Conservation (phyloP, 2,113 vertebrate genomes). For the Monopterus albus region DNA sequence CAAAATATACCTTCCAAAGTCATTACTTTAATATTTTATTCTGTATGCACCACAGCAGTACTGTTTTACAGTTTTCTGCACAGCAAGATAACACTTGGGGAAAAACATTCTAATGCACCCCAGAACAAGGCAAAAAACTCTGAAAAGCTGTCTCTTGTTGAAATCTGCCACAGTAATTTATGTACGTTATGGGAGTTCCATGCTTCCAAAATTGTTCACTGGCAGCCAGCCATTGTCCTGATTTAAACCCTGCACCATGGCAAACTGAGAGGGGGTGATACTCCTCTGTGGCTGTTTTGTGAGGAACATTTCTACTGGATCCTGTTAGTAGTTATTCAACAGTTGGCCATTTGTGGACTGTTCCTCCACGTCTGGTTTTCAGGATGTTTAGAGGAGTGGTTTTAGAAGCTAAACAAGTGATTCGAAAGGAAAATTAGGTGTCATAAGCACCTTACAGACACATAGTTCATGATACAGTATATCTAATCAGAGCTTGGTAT, state of each 20-base stretch:
- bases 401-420: not conserved
- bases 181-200: conserved; percentile 63
- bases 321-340: conserved; percentile 59
- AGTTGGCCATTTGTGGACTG: conserved; percentile 47
- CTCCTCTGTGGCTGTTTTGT: conserved; percentile 34
- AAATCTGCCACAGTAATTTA: conserved; percentile 37
- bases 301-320: conserved; percentile 57
- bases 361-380: conserved; percentile 58
- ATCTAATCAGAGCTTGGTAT: not conserved
- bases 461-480: no score
- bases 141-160: conserved; percentile 21
- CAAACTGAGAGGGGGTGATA: conserved; percentile 26
- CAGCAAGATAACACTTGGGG: conserved; percentile 1
- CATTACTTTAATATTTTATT: not conserved
- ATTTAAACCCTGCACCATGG: conserved; percentile 47
- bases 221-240: conserved; percentile 60
- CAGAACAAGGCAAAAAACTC: conserved; percentile 10
- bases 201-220: conserved; percentile 36
- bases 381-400: conserved; percentile 6
- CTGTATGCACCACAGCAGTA: not conserved
- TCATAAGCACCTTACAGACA: not conserved
- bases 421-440: not conserved
- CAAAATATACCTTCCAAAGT: not conserved
- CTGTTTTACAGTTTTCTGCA: not conserved
- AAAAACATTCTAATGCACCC: conserved; percentile 8